Conservation (phyloP, 2,113 vertebrate species). For the Macrotis lagotis region DNA sequence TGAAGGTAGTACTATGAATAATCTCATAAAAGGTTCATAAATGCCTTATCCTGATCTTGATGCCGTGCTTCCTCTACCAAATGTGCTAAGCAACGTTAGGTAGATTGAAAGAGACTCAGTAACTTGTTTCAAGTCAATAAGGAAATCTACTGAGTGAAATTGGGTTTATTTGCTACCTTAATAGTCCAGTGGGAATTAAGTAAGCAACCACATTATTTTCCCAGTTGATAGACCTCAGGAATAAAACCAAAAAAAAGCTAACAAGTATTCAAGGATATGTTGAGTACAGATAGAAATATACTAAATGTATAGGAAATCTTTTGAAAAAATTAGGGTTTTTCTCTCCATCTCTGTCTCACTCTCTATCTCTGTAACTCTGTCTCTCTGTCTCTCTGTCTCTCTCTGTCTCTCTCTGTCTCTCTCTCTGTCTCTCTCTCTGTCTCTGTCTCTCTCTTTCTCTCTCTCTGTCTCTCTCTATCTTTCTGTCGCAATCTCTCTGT, state of each 20-base stretch:
- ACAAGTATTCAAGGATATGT: conserved; percentile 53
- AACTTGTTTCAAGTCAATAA: conserved; percentile 52
- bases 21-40: no score
- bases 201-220: conserved; percentile 52
- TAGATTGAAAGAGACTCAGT: conserved; percentile 30
- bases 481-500: not conserved
- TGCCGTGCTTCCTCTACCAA: not conserved
- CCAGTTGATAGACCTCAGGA: conserved; percentile 52
- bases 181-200: conserved; percentile 54
- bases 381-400: conserved; percentile 33
- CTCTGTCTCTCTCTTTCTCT: not conserved
- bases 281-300: conserved; percentile 65
- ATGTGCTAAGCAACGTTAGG: conserved; percentile 38
- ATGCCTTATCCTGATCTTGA: not conserved
- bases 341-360: conserved; percentile 1
- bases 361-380: no score
- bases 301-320: conserved; percentile 60
- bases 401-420: no score
- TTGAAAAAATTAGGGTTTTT: conserved; percentile 67
- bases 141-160: conserved; percentile 54
- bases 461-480: not conserved
- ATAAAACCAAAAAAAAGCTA: conserved; percentile 45
- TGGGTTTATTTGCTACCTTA: conserved; percentile 63
- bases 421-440: no score
- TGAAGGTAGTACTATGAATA: not conserved